Base-by-base conservation (phyloP, 1,140 invertebrate species). In the Brachionus paranguensis region DNA sequence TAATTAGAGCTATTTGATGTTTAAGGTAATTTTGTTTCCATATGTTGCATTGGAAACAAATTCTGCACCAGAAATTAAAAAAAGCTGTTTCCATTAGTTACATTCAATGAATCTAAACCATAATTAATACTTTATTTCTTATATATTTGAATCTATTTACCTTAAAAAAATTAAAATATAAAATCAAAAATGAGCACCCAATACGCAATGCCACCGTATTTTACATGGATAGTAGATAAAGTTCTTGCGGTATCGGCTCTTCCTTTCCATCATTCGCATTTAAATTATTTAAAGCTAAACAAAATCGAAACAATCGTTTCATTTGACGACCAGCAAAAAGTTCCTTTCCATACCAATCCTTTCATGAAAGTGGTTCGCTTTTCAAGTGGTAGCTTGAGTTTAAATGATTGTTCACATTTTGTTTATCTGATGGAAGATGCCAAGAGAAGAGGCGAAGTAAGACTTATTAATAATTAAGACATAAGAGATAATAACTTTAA, bases 131-230 rank as follows among this genome's bases (percentile, higher is more conserved):
- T 68, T 68, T 33, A 24, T 12, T 68, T 41, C 7, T 10, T 3
- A 60, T 10, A 60, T 17, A 20, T 10, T 68, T 12, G 14, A 14
- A 68, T 24, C n/a, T 68, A 33, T 33, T 7, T 24, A 6, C 3
- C 6, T 43, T 20, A 24, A 72, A 72, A 72, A 24, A 64, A 8
- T 10, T 14, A 24, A 14, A 33, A 33, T n/a, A 33, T 33, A 68
- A 33, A 12, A 12, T 7, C 27, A n/a, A 68, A 68, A 72, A 72
- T 72, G 68, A 72, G 68, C 10, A 76, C 72, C 20, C 72, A 76
- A 76, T 76, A 76, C 50, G 72, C 72, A 33, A 76, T 76, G 72
- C 72, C 78, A 27, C 78, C 78, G 1, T 81, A 81, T 81, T 81
- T 81, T 47, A 37, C 78, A 45, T 81, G 78, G 78, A 17, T 81